Evolutionary conservation across 2,797 vertebrate genomes (phyloP).

Genomic region (Gadopsis marmoratus): DNA sequence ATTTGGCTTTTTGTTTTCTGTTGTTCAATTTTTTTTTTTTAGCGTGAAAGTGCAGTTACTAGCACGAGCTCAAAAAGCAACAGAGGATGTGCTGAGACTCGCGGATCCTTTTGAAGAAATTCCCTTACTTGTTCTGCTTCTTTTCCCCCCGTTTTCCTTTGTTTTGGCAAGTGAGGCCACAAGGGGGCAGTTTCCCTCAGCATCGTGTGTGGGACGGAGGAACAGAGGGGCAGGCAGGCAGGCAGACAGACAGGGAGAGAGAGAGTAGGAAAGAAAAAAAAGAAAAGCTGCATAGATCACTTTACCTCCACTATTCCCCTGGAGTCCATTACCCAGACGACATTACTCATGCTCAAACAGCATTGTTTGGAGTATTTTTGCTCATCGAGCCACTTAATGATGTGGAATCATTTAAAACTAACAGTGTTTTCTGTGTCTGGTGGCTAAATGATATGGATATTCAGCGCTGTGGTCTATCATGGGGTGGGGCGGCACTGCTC

Average conservation of each 20-base stretch:
- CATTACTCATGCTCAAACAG: slow-evolving; percentile 72
- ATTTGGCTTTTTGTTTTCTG: slow-evolving; percentile 14
- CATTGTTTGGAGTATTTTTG: slow-evolving; percentile 70
- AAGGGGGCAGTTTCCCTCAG: slow-evolving; percentile 83
- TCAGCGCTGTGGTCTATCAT: slow-evolving; percentile 48
- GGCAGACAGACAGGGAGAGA: slow-evolving; percentile 37
- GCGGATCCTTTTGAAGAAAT: slow-evolving; percentile 54
- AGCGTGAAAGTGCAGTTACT: slow-evolving; percentile 42
- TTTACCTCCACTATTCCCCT: slow-evolving; percentile 61
- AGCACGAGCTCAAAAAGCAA: slow-evolving; percentile 57
- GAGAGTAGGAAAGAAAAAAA: neutral
- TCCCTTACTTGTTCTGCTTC: slow-evolving; percentile 41
- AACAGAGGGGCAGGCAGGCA: slow-evolving; percentile 21
- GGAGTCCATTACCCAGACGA: slow-evolving; percentile 65
- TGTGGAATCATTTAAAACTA: slow-evolving; percentile 79
- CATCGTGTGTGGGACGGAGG: slow-evolving; percentile 48
- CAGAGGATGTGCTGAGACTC: slow-evolving; percentile 63
- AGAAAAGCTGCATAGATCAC: slow-evolving; percentile 54
- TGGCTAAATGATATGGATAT: slow-evolving; percentile 73
- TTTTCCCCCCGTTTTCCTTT: neutral
- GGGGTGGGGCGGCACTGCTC: slow-evolving; percentile 9
- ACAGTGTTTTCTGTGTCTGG: slow-evolving; percentile 68
- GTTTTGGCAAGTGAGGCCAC: slow-evolving; percentile 72
- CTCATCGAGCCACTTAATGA: slow-evolving; percentile 75
- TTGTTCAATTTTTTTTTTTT: neutral